Base-by-base conservation (phyloP, 2,797 vertebrate genomes). In the Sebastes iracundus region DNA sequence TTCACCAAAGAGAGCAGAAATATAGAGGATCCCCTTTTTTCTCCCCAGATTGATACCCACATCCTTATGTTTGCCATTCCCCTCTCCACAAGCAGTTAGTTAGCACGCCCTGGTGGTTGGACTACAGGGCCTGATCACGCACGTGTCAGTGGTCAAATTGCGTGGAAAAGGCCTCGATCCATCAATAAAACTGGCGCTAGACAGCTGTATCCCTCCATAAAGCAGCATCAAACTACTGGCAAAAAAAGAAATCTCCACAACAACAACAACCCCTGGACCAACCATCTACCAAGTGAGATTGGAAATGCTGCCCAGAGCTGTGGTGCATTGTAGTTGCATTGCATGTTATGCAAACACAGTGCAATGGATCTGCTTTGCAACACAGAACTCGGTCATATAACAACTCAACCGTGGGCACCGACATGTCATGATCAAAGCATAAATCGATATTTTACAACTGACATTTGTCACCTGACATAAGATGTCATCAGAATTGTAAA, bases 241-340 rank as follows among this genome's bases (percentile, higher is more conserved):
- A 2, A 30, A 23, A 30, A 1, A 14, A 16, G 5, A 7, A 64
- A 27, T 28, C 33, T 49, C n/a, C 4, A 14, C n/a, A 4, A 18
- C 42, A 46, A 14, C n/a, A n/a, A 3, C 14, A 4, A 14, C 42
- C 13, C 1, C 1, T 38, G 25, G 25, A 61, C 25, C 4, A 4
- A 28, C 12, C 49, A 6, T 60, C n/a, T 4, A 5, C 11, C 52
- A 28, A 6, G 18, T 13, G 53, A 16, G 70, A 5, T 7, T 5
- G 63, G 35, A 27, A 6, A 14, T 2, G 23, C 56, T 78, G 72
- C 71, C 73, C 92, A 93, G 95, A 82, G 95, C 97, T 87, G 97
- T 89, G 91, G 97, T 98, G 98, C 98, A 98, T 98, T 99, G 98
- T 98, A 98, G 97, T 98, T 98, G 97, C 97, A 98, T 98, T 99